Conservation (phyloP, 2,797 vertebrate species). For the Stomatorhinus walkeri region DNA sequence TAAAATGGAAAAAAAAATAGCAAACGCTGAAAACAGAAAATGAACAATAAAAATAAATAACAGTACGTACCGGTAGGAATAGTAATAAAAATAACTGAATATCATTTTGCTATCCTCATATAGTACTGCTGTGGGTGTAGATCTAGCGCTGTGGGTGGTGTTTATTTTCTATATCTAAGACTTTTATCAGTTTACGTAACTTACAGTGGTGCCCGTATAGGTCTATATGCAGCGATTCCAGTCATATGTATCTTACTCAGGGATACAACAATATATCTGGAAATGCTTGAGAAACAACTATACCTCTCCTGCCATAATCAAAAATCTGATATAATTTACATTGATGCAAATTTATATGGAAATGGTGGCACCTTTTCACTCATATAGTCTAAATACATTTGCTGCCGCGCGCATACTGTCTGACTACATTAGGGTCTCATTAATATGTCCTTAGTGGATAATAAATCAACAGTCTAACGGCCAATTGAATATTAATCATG, state of each 20-base stretch:
- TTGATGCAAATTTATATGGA: background rate
- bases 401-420: background rate
- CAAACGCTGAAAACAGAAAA: constrained; percentile 4
- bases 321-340: background rate
- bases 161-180: constrained; percentile 8
- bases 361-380: background rate
- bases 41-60: constrained; percentile 13
- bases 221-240: background rate
- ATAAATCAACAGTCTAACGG: background rate
- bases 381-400: background rate
- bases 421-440: background rate
- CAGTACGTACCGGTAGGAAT: background rate
- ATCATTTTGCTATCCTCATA: constrained; percentile 12
- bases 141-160: constrained; percentile 9
- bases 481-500: background rate
- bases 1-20: background rate
- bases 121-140: constrained; percentile 9
- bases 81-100: constrained; percentile 11
- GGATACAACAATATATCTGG: background rate
- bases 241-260: background rate
- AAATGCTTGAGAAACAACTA: background rate
- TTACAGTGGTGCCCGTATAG: background rate
- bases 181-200: constrained; percentile 11
- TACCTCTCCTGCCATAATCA: background rate
- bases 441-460: background rate